Percentiles rank a stretch among this genome's conserved stretches.
Conservation (phyloP, 2,888 invertebrate genomes). For the Limenitis camilla region DNA sequence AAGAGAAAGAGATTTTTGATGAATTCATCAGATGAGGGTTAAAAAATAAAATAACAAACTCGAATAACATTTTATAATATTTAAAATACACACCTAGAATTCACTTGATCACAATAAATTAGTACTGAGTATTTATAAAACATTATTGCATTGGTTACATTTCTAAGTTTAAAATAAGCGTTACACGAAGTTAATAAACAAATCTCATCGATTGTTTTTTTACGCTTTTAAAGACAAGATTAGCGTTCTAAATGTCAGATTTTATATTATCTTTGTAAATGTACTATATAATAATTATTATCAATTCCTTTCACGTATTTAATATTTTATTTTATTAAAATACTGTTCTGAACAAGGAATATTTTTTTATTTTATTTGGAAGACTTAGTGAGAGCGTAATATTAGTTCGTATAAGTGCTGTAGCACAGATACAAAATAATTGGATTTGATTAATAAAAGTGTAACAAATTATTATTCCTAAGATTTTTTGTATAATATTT, state of each 20-base stretch:
- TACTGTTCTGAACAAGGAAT: no score
- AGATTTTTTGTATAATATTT: no score
- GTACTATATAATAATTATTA: background rate
- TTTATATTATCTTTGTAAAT: no score
- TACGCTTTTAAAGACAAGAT: background rate
- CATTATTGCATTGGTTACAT: constrained; percentile 65
- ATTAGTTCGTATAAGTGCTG: no score
- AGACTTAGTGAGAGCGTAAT: constrained; percentile 1
- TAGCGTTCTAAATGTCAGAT: background rate
- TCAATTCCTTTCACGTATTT: constrained; percentile 1
- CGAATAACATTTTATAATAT: constrained; percentile 70
- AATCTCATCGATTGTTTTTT: background rate
- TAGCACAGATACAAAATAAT: no score
- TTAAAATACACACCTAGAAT: constrained; percentile 73
- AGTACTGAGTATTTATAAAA: constrained; percentile 56
- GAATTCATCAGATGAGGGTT: background rate
- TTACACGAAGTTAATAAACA: background rate
- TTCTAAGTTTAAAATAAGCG: constrained; percentile 20
- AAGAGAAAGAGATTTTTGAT: background rate
- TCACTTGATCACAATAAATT: constrained; percentile 64
- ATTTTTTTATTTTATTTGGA: constrained; percentile 4
- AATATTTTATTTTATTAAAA: background rate
- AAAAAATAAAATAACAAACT: constrained; percentile 39
- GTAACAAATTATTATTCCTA: no score
- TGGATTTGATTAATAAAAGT: no score